A percentile compares a stretch with the other conserved stretches of the same genome.
Conservation (phyloP, 2,888 invertebrate genomes). For the Epinotia ramella region DNA sequence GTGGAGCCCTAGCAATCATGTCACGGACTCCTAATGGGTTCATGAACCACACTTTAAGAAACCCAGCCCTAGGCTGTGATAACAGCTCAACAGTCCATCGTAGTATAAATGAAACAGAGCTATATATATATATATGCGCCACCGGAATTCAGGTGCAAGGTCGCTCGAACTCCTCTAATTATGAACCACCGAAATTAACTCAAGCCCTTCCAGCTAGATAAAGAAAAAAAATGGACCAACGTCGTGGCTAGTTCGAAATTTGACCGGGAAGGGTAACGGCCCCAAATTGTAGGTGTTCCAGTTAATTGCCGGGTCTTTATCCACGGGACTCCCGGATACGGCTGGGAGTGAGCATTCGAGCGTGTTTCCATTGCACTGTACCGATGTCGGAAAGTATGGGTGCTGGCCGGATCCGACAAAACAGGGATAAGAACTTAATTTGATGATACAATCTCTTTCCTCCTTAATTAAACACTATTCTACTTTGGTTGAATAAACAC, state of each 20-base stretch:
- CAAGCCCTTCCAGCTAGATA: conserved; percentile 13
- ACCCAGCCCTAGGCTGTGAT: no score
- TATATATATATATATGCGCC: not conserved
- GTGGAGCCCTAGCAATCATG: no score
- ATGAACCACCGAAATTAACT: not conserved
- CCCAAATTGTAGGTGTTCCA: conserved; percentile 43
- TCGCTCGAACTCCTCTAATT: not conserved
- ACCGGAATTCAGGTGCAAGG: not conserved
- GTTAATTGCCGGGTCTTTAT: conserved; percentile 57
- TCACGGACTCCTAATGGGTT: no score
- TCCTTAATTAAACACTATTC: no score
- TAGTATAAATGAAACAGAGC: no score
- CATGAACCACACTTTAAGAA: no score
- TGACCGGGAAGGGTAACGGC: conserved; percentile 26
- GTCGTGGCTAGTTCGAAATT: conserved; percentile 21
- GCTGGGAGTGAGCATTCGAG: conserved; percentile 47
- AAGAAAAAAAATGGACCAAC: conserved; percentile 12
- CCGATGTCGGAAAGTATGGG: not conserved
- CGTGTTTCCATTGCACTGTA: conserved; percentile 49
- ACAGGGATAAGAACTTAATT: not conserved
- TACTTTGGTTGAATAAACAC: no score
- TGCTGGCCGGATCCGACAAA: no score
- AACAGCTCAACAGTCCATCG: no score
- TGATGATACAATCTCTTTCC: not conserved
- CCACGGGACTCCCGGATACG: conserved; percentile 53